Percentiles rank a stretch among this genome's conserved stretches.
These are phyloP conservation scores for Meganola albula DNA, from an alignment of 2,888 invertebrate genomes.

Conservation along the genomic window DNA sequence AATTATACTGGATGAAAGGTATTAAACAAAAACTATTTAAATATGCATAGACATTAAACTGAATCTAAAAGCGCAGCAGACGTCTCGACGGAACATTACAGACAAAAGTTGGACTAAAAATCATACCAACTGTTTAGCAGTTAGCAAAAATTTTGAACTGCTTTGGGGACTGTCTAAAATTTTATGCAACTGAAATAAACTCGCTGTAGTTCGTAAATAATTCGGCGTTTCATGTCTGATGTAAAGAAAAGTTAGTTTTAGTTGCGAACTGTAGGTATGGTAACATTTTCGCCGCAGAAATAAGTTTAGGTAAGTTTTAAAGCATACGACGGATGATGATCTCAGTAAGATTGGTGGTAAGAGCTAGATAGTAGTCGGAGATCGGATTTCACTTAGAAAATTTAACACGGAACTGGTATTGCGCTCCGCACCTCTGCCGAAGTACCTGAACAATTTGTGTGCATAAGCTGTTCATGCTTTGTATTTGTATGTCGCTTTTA, in stretches of 20 bases:
- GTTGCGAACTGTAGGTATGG: not conserved
- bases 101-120: conserved; percentile 62
- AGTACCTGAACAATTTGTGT: too few species aligned
- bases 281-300: not conserved
- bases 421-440: too few species aligned
- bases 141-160: conserved; percentile 55
- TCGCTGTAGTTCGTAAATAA: conserved; percentile 13
- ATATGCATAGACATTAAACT: conserved; percentile 60
- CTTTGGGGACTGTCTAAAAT: conserved; percentile 37
- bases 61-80: conserved; percentile 38
- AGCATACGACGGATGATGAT: too few species aligned
- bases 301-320: too few species aligned
- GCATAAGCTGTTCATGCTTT: too few species aligned
- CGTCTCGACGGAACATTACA: conserved; percentile 44
- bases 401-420: too few species aligned
- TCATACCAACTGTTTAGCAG: conserved; percentile 38
- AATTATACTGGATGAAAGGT: too few species aligned
- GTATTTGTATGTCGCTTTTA: too few species aligned
- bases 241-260: not conserved
- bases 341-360: too few species aligned
- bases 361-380: too few species aligned
- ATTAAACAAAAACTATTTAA: conserved; percentile 49
- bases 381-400: too few species aligned
- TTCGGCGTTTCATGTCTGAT: conserved; percentile 5
- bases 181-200: conserved; percentile 20